Percentiles rank a stretch among this genome's conserved stretches.
These are phyloP conservation scores for Tupiocoris notatus DNA, from an alignment of 2,888 invertebrate species.

Conservation along the genomic window DNA sequence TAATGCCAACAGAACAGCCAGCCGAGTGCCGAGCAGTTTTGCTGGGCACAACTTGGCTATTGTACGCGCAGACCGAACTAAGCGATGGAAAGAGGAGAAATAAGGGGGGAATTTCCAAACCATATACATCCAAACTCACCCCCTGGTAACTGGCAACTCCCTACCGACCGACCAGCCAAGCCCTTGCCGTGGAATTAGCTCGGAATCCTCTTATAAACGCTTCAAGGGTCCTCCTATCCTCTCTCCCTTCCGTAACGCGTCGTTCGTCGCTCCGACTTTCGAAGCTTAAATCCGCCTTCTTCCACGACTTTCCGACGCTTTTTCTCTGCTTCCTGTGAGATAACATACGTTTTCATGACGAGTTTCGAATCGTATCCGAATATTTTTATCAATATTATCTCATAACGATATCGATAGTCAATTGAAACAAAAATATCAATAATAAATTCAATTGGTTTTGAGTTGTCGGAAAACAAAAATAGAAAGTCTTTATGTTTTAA, in stretches of 20 bases:
- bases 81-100: background rate
- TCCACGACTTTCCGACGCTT: constrained; percentile 16
- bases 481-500: too few species aligned
- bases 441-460: too few species aligned
- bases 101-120: constrained; percentile 32
- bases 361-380: too few species aligned
- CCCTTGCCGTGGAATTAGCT: constrained; percentile 28
- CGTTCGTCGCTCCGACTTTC: constrained; percentile 26
- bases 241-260: constrained; percentile 17
- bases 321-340: background rate
- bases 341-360: background rate
- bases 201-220: constrained; percentile 38
- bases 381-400: too few species aligned
- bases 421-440: too few species aligned
- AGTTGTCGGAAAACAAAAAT: too few species aligned
- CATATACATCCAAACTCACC: constrained; percentile 23
- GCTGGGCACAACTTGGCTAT: constrained; percentile 31
- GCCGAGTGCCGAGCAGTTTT: constrained; percentile 11
- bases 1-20: background rate
- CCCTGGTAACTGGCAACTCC: background rate
- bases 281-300: constrained; percentile 19
- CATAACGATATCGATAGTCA: too few species aligned
- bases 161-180: background rate
- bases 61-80: background rate
- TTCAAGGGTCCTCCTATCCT: constrained; percentile 27